Conservation (phyloP, 2,113 vertebrate species). For the Nannobrachium achirus region DNA sequence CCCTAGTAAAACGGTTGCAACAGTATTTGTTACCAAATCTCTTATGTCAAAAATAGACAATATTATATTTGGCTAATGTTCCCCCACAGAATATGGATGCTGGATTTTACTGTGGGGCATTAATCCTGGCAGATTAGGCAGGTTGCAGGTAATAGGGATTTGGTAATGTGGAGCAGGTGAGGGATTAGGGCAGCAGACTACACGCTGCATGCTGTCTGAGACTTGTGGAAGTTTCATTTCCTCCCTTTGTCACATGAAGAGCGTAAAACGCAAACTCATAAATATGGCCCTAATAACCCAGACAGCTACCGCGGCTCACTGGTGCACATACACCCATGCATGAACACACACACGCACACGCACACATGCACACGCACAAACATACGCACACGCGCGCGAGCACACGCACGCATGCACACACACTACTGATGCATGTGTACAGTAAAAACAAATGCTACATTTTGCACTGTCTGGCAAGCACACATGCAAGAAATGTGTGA, state of each 20-base stretch:
- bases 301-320: constrained; percentile 45
- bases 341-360: constrained; percentile 9
- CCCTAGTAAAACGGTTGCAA: no score
- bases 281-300: constrained; percentile 67
- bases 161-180: constrained; percentile 80
- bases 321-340: neutral
- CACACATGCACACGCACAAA: constrained; percentile 10
- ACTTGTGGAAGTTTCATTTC: constrained; percentile 81
- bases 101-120: constrained; percentile 45
- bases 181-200: constrained; percentile 73
- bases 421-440: neutral
- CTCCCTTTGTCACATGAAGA: constrained; percentile 72
- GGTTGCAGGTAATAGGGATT: constrained; percentile 71
- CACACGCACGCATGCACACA: neutral
- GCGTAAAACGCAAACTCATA: constrained; percentile 74
- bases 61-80: no score
- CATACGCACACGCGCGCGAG: neutral
- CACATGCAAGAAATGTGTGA: no score
- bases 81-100: no score
- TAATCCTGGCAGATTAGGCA: constrained; percentile 65
- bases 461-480: no score
- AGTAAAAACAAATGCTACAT: no score
- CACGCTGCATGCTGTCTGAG: constrained; percentile 64
- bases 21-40: no score
- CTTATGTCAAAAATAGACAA: no score